These are phyloP conservation scores for Mesorhabditis spiculigera DNA, from an alignment of 2,888 invertebrate genomes.

Conservation along the genomic window DNA sequence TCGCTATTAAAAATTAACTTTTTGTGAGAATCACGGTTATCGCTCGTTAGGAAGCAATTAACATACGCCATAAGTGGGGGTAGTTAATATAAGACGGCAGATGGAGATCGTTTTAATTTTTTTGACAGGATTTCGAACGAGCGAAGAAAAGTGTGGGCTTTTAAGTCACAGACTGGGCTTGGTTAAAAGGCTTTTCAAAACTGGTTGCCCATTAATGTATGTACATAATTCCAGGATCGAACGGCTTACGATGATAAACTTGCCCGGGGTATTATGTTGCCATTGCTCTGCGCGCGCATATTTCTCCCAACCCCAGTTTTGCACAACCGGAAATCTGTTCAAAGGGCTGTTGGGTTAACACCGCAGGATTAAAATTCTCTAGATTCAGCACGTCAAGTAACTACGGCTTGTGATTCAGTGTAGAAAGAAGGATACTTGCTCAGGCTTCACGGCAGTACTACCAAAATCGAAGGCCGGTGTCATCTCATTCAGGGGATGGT, in stretches of 20 bases:
- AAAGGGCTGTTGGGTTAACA: not conserved
- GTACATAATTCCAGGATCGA: not conserved
- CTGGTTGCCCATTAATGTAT: no score
- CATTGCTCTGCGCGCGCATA: constrained; percentile 42
- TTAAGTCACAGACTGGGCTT: no score
- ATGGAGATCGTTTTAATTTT: no score
- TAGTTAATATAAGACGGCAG: no score
- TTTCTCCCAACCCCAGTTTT: constrained; percentile 33
- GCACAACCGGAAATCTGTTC: constrained; percentile 29
- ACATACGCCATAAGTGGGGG: no score
- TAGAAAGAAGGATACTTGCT: constrained; percentile 36
- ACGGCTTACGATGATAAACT: constrained; percentile 25
- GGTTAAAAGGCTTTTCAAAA: no score
- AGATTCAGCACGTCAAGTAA: constrained; percentile 24
- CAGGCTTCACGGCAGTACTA: constrained; percentile 37
- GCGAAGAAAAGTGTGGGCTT: no score
- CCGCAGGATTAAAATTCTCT: not conserved
- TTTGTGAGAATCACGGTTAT: no score
- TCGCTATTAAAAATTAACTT: no score
- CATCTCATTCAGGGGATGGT: constrained; percentile 43
- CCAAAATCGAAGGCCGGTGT: constrained; percentile 35
- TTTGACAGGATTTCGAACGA: no score
- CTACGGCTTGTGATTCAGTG: constrained; percentile 25
- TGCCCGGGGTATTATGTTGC: constrained; percentile 32
- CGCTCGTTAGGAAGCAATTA: no score